Percentiles rank a stretch among this genome's conserved stretches.
These are phyloP conservation scores for Ovibos moschatus DNA, from an alignment of 2,113 vertebrate species.

Conservation along the genomic window DNA sequence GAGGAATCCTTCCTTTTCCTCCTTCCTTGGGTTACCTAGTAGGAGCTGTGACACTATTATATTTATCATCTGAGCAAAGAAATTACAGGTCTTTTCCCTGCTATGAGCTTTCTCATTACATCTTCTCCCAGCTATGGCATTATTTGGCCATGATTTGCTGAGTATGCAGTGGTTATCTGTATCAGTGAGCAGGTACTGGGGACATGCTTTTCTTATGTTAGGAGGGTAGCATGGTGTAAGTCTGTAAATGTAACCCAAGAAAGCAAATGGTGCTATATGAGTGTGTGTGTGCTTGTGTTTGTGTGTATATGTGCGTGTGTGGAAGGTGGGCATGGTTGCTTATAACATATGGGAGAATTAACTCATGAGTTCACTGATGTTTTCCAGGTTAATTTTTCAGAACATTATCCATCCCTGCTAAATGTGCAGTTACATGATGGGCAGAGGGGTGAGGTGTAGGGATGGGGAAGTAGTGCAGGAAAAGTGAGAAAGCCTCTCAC, in stretches of 20 bases:
- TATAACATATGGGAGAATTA: neutral
- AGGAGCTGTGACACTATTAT: neutral
- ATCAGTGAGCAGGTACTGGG: neutral
- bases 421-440: neutral
- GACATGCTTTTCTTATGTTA: neutral
- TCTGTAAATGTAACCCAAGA: neutral
- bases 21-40: neutral
- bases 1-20: neutral
- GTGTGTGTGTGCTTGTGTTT: neutral
- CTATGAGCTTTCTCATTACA: neutral
- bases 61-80: neutral
- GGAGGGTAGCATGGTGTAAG: neutral
- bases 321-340: neutral
- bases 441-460: neutral
- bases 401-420: neutral
- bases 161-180: neutral
- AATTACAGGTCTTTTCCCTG: neutral
- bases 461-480: neutral
- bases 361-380: neutral
- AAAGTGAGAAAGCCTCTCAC: neutral
- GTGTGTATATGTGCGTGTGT: neutral
- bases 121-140: neutral
- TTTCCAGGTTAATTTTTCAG: neutral
- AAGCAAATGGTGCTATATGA: neutral
- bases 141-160: neutral